phyloP scores from a whole-genome alignment of 2,797 vertebrate species.

The Phyllotis vaccarum region DNA sequence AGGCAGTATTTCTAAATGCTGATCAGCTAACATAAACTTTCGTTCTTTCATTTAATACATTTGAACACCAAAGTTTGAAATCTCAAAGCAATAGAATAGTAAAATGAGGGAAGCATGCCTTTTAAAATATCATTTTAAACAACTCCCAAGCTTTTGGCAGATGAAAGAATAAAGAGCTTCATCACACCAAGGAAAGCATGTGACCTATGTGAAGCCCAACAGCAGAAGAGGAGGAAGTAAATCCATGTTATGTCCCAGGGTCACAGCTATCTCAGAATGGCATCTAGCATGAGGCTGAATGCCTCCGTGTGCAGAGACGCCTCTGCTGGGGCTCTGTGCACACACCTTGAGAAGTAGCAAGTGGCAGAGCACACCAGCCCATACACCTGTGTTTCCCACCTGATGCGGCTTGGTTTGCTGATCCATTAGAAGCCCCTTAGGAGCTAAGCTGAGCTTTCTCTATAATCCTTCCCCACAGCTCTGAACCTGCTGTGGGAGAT shows the following conservation, averaged over 20 bases:
- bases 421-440: constrained; percentile 72
- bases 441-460: constrained; percentile 39
- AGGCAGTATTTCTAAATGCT: background rate
- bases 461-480: constrained; percentile 69
- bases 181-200: background rate
- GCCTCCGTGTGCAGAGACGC: background rate
- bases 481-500: constrained; percentile 73
- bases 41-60: background rate
- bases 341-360: background rate
- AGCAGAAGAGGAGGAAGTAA: background rate
- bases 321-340: background rate
- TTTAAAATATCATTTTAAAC: background rate
- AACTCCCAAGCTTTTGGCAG: background rate
- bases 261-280: background rate
- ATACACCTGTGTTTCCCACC: constrained; percentile 70
- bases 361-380: background rate
- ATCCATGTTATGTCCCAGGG: background rate
- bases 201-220: background rate
- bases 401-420: constrained; percentile 14
- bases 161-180: background rate
- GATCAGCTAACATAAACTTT: background rate
- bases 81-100: background rate
- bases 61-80: constrained; percentile 29
- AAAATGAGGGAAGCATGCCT: background rate
- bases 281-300: background rate